phyloP scores from a whole-genome alignment of 2,113 vertebrate genomes.

The Pseudorasbora parva region DNA sequence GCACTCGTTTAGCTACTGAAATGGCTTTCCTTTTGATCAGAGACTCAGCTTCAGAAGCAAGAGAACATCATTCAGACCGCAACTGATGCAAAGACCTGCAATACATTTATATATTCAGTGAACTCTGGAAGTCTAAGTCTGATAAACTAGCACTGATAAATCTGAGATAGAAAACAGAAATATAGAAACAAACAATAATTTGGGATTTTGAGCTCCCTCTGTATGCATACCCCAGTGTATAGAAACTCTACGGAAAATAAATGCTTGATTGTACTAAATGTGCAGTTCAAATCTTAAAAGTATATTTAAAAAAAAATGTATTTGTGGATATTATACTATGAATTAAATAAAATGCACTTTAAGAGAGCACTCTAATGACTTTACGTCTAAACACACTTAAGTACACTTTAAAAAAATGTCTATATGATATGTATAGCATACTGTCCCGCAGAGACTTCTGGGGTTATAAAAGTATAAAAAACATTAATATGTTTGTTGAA shows the following conservation, averaged over 20 bases:
- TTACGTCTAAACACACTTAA: too few relatives aligned
- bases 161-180: conserved; percentile 1
- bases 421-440: too few relatives aligned
- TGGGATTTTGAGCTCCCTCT: background rate
- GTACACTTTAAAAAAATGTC: too few relatives aligned
- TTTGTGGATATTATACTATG: background rate
- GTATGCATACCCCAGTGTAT: background rate
- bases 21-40: conserved; percentile 28
- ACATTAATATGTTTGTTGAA: background rate
- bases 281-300: too few relatives aligned
- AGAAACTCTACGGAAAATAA: background rate
- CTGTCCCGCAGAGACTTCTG: background rate
- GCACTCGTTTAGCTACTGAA: conserved; percentile 30
- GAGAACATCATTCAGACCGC: background rate
- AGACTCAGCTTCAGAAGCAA: conserved; percentile 25
- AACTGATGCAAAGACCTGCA: background rate
- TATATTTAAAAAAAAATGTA: background rate
- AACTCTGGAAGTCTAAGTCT: background rate
- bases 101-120: background rate
- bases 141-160: background rate
- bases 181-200: background rate
- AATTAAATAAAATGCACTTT: too few relatives aligned
- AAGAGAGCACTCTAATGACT: too few relatives aligned
- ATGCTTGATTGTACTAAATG: background rate
- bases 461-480: background rate